Evolutionary conservation across 2,888 invertebrate genomes (phyloP).

Genomic region (Tenthredo livida): DNA sequence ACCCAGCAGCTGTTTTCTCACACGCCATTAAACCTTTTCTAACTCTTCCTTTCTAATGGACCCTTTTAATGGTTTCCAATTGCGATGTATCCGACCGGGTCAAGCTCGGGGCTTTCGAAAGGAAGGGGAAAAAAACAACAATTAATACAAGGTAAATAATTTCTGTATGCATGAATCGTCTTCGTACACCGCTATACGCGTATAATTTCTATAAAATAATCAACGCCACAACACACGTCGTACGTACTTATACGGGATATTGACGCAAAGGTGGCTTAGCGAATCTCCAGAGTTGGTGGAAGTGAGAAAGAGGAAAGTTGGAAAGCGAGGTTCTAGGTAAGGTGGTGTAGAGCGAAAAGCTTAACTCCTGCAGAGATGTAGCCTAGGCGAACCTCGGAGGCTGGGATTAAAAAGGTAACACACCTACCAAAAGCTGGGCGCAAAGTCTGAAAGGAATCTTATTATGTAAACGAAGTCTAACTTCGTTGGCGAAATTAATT

Average conservation of each 20-base stretch:
- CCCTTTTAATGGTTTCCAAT: slow-evolving; percentile 52
- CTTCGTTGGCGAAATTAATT: neutral
- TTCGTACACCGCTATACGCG: neutral
- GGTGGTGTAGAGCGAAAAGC: neutral
- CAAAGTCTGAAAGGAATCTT: neutral
- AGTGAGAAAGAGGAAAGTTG: neutral
- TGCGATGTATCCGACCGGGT: slow-evolving; percentile 28
- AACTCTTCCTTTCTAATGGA: slow-evolving; percentile 50
- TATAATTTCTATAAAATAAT: neutral
- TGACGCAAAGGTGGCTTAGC: neutral
- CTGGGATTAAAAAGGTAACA: neutral
- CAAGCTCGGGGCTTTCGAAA: neutral
- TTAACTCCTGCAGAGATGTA: slow-evolving; percentile 13
- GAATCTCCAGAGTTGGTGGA: neutral
- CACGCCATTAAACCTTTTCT: slow-evolving; percentile 54
- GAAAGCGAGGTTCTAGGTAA: neutral
- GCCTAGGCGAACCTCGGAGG: neutral
- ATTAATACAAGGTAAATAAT: neutral
- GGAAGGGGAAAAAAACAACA: neutral
- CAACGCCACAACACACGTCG: neutral
- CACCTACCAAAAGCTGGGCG: neutral
- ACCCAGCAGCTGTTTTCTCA: slow-evolving; percentile 51
- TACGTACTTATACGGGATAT: neutral
- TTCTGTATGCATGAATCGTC: neutral
- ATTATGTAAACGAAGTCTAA: neutral